Base-by-base conservation (phyloP, 2,797 vertebrate species). In the Orestias chungarensis region DNA sequence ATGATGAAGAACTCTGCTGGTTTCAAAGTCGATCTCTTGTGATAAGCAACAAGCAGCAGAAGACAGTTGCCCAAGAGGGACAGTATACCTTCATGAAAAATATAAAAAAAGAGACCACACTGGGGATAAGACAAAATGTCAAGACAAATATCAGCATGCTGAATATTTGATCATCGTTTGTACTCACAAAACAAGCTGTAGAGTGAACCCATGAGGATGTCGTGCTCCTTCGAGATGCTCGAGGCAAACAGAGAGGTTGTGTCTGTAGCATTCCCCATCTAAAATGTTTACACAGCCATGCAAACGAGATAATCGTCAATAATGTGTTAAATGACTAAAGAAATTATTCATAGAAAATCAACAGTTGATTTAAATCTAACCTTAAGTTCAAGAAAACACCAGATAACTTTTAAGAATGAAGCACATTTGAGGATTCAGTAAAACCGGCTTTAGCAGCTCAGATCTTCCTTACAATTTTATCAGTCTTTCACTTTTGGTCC, bases 1-100 rank as follows among this genome's bases (percentile, higher is more conserved):
- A 96, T 90, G 4, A 96, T 95, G 86, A 96, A 97, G 90, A 96
- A 95, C 88, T 97, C 95, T 0, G 95, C 96, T 6, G 96, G 96
- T 86, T 96, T 97, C 86, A 97, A 91, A 70, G 94, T 92, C 5
- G 94, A 93, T 52, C 95, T 89, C 84, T 95, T 96, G 83, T 87
- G 94, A 87, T 95, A 94, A 10, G 95, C 96, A 78, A 96, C 93
- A 81, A 96, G 88, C 79, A 97, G 91, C 71, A 97, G 92, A 72
- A 95, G 82, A 0, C 93, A 89, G 84, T 96, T 97, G 46, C 96
- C 95, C 61, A 92, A 66, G 62, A 94, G 90, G 85, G 93, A 96
- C 33, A 85, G 91, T 23, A 94, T 35, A 87, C 94, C 96, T 97
- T 86, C 0, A 55, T 31, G 50, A 6, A 3, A 27, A 46, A 52